phyloP scores from a whole-genome alignment of 2,888 invertebrate species.

The Doris montereyensis region DNA sequence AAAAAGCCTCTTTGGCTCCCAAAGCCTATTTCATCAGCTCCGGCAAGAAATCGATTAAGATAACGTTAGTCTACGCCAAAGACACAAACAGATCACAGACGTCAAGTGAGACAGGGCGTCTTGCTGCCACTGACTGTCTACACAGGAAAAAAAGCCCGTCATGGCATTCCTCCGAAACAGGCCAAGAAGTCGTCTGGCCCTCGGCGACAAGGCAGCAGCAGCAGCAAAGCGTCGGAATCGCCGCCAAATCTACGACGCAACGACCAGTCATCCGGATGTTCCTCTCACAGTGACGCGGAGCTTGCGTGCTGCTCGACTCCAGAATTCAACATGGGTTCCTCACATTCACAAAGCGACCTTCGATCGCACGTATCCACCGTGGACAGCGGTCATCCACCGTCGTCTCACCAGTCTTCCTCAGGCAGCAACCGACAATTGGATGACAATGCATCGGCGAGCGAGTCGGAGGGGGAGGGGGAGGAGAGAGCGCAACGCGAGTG shows the following conservation, averaged over 20 bases:
- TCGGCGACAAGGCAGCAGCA: no score
- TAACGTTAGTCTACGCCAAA: slow-evolving; percentile 40
- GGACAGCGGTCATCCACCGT: slow-evolving; percentile 37
- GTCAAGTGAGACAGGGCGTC: no score
- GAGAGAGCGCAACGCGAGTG: neutral
- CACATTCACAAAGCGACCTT: neutral
- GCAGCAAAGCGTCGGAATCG: no score
- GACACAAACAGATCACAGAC: no score
- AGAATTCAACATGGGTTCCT: slow-evolving; percentile 15
- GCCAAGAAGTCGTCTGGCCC: no score
- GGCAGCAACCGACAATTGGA: neutral
- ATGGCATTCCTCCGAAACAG: no score
- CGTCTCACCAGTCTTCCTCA: neutral
- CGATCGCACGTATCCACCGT: slow-evolving; percentile 34
- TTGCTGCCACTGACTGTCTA: no score
- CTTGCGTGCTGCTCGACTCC: slow-evolving; percentile 5
- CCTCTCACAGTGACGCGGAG: neutral
- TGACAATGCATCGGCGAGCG: neutral
- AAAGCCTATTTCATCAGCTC: slow-evolving; percentile 40
- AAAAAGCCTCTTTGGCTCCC: slow-evolving; percentile 32
- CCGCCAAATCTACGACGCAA: neutral
- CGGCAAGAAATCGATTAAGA: slow-evolving; percentile 37
- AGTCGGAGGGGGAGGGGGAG: neutral
- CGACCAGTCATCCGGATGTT: neutral
- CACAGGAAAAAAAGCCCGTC: no score